Evolutionary conservation across 2,888 invertebrate species (phyloP), one percentile per base, ranked within the genome.

Genomic region (Metellina segmentata): DNA sequence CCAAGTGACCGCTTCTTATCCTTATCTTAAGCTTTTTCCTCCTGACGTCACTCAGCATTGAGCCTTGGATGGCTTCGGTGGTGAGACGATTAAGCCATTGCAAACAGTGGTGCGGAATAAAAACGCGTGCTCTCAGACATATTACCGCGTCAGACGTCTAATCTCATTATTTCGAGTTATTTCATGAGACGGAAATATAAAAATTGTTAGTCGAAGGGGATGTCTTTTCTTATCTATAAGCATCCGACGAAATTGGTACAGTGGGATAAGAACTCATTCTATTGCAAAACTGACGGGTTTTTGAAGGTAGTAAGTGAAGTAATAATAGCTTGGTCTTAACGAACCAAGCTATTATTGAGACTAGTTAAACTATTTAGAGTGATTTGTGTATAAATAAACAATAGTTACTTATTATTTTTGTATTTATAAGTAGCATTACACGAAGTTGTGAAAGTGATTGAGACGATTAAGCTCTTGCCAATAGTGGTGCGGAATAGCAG

Each of bases 1-100:
- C 87, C 87, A 48, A 81, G 87, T 79, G 87, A 87, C 87, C 87
- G 53, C 87, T 71, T 70, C 79, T 70, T 78, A 70, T 70, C 78
- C 79, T 87, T 81, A 79, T 79, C 79, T 79, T 6, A 51, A n/a
- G 72, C 53, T 79, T 72, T 81, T 52, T 20, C 8, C 52, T 48
- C 51, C 70, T 69, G 48, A 13, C 78, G 16, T 78, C 52, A 8
- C 52, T 52, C 78, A 9, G 52, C 7, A 52, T 34, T 19, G 19
- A 49, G 34, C 81, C 52, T 20, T 61, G 11, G 81, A 61, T 61
- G 81, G 53, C 61, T 81, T 81, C 61, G 34, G 81, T 61, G 9
- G 53, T 34, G 71, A 34, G 69, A 71, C 51, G 81, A 82, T 82
- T 82, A 82, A 82, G 70, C 19, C 19, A 16, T 61, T 11, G 61